phyloP scores from a whole-genome alignment of 2,888 invertebrate species.

The Caenorhabditis sp. region DNA sequence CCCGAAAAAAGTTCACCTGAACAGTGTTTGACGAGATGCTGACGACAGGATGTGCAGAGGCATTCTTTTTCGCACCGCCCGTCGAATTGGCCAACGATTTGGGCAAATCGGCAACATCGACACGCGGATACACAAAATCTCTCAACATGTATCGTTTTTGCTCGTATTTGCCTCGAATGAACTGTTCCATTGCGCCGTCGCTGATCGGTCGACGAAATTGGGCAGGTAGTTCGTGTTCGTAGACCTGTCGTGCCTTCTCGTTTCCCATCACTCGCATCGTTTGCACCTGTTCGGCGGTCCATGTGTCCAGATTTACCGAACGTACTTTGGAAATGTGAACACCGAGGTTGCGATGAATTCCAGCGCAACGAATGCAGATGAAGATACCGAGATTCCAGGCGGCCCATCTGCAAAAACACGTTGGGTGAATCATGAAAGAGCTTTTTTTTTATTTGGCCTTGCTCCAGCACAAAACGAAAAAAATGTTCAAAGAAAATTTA shows the following conservation, averaged over 20 bases:
- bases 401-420: constrained; percentile 81
- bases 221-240: constrained; percentile 75
- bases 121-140: constrained; percentile 55
- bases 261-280: constrained; percentile 97
- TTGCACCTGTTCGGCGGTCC: constrained; percentile 97
- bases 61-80: constrained; percentile 17
- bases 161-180: constrained; percentile 97
- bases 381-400: constrained; percentile 99
- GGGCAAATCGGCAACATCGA: constrained; percentile 58
- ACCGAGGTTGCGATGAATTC: constrained; percentile 96
- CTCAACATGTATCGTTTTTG: constrained; percentile 78
- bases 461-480: too few relatives aligned
- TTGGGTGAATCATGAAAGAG: background rate
- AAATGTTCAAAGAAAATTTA: too few relatives aligned
- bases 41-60: constrained; percentile 24
- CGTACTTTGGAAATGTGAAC: constrained; percentile 90
- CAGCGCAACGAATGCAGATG: constrained; percentile 96
- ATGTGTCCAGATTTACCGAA: constrained; percentile 95
- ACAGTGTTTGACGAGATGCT: constrained; percentile 8
- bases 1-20: background rate
- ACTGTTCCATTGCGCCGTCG: constrained; percentile 88
- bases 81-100: constrained; percentile 12
- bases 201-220: constrained; percentile 87
- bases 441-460: too few relatives aligned
- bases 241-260: constrained; percentile 81